These are phyloP conservation scores for Chinchilla lanigera DNA, from an alignment of 2,113 vertebrate species.

Conservation along the genomic window DNA sequence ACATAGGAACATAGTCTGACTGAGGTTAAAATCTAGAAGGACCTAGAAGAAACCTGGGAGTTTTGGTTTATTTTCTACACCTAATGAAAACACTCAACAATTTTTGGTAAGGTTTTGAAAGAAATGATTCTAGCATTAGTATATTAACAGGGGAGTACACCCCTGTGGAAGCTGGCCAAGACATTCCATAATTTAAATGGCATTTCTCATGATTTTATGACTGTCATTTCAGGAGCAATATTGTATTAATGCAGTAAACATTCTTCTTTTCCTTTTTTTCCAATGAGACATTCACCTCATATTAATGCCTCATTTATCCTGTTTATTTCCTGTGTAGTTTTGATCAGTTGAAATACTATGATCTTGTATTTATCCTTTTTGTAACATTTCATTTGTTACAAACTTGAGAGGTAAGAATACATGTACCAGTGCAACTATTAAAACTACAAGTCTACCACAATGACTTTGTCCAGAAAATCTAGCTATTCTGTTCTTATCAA, in stretches of 20 bases:
- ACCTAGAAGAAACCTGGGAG: background rate
- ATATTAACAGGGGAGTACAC: background rate
- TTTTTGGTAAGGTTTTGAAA: background rate
- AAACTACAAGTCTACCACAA: background rate
- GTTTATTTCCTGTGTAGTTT: conserved; percentile 2
- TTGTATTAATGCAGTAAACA: conserved; percentile 67
- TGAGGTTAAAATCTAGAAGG: background rate
- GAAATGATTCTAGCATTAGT: background rate
- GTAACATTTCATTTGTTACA: conserved; percentile 42
- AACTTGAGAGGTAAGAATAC: background rate
- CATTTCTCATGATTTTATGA: conserved; percentile 9
- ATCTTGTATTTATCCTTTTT: background rate
- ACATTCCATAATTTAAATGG: background rate
- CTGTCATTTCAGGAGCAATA: conserved; percentile 49
- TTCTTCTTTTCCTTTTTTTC: conserved; percentile 53
- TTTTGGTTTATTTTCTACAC: background rate
- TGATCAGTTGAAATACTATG: background rate
- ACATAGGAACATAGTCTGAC: background rate
- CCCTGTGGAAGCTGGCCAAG: background rate
- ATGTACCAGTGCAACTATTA: background rate
- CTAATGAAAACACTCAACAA: background rate
- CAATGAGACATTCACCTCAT: background rate
- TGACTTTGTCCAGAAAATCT: background rate
- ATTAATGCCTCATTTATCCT: conserved; percentile 55
- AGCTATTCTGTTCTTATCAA: background rate